Percentiles rank a stretch among this genome's conserved stretches.
These are phyloP conservation scores for Dryobota labecula DNA, from an alignment of 2,888 invertebrate genomes.

Conservation along the genomic window DNA sequence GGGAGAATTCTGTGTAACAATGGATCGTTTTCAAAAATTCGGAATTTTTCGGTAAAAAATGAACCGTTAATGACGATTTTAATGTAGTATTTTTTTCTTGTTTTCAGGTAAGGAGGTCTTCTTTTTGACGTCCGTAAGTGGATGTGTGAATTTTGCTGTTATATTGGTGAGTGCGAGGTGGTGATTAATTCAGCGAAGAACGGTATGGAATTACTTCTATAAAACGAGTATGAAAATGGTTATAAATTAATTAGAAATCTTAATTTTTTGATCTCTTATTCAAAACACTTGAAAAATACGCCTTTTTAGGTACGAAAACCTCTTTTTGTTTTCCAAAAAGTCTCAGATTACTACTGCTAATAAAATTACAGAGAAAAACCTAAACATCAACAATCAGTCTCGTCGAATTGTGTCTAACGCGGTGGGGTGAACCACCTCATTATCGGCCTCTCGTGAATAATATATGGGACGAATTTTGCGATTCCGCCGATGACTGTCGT, in stretches of 20 bases:
- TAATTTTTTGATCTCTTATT: not conserved
- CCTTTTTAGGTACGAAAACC: not conserved
- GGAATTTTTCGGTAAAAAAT: constrained; percentile 64
- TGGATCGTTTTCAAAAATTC: constrained; percentile 69
- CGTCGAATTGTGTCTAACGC: constrained; percentile 79
- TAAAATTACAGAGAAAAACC: constrained; percentile 25
- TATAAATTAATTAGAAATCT: not conserved
- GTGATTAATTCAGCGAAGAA: not conserved
- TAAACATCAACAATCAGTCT: constrained; percentile 65
- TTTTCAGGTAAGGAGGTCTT: constrained; percentile 74
- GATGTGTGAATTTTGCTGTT: constrained; percentile 42
- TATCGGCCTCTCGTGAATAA: constrained; percentile 85
- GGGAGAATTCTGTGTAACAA: constrained; percentile 66
- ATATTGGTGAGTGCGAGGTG: constrained; percentile 25
- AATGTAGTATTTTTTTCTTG: constrained; percentile 65
- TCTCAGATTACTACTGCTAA: not conserved
- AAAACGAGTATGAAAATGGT: not conserved
- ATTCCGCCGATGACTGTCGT: constrained; percentile 78
- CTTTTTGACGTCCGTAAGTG: constrained; percentile 40
- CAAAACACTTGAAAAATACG: not conserved
- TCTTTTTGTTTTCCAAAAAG: no score
- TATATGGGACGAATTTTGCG: constrained; percentile 87
- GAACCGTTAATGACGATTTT: constrained; percentile 67
- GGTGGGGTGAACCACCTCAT: constrained; percentile 83
- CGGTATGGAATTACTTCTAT: not conserved